Evolutionary conservation across 1,140 invertebrate genomes (phyloP).

Genomic region (Diprion similis): DNA sequence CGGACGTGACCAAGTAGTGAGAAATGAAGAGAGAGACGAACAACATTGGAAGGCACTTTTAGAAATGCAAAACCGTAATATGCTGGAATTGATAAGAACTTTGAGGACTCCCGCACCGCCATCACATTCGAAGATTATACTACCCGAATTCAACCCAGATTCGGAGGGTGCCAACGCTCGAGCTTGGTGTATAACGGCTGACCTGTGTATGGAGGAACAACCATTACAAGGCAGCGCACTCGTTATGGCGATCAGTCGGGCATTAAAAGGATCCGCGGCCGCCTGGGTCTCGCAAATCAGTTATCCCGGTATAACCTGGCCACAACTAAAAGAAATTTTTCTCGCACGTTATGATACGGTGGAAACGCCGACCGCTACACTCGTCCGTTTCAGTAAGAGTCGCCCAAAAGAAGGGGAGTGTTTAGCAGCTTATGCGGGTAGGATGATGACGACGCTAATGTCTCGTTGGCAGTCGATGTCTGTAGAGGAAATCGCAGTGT

Average conservation of each 20-base stretch:
- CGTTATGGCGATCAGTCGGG: constrained; percentile 19
- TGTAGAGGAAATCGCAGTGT: constrained; percentile 24
- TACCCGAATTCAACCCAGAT: constrained; percentile 25
- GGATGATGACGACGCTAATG: constrained; percentile 5
- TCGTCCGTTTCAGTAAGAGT: constrained; percentile 13
- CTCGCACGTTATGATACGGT: constrained; percentile 17
- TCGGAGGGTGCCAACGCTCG: constrained; percentile 13
- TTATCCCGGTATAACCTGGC: constrained; percentile 22
- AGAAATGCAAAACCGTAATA: constrained; percentile 12
- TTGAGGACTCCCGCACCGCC: constrained; percentile 2
- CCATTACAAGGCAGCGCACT: constrained; percentile 17
- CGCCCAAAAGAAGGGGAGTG: constrained; percentile 17
- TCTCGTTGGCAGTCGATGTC: constrained; percentile 13
- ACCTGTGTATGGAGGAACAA: constrained; percentile 18
- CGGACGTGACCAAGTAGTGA: neutral
- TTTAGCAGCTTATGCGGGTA: constrained; percentile 13
- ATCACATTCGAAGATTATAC: neutral
- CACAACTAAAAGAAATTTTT: constrained; percentile 25
- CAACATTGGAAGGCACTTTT: neutral
- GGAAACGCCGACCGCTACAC: constrained; percentile 21
- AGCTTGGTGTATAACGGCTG: constrained; percentile 24
- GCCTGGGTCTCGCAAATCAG: constrained; percentile 19
- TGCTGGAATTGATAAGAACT: constrained; percentile 6
- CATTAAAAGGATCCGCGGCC: constrained; percentile 18
- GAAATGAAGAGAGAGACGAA: constrained; percentile 6